phyloP scores from a whole-genome alignment of 1,140 invertebrate genomes.

The Macrobrachium nipponense region DNA sequence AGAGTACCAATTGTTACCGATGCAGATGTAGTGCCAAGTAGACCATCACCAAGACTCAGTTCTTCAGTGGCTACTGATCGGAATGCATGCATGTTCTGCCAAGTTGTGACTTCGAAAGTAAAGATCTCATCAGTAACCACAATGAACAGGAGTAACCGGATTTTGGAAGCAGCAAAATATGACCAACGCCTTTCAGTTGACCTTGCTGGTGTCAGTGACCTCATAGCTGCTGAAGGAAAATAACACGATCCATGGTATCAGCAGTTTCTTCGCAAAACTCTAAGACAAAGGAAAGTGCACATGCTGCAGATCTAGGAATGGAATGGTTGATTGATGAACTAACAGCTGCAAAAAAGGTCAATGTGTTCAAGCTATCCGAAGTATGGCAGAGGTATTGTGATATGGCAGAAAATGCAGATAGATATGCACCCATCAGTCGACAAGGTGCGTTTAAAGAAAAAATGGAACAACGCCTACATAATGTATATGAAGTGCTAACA shows the following conservation, averaged over 20 bases:
- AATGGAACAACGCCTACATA: too few relatives aligned
- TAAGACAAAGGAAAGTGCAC: conserved; percentile 18
- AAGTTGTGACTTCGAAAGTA: conserved; percentile 22
- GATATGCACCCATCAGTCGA: too few relatives aligned
- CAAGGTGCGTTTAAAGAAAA: too few relatives aligned
- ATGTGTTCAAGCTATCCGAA: conserved; percentile 17
- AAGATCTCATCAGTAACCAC: conserved; percentile 27
- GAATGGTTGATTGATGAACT: too few relatives aligned
- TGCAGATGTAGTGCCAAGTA: conserved; percentile 6
- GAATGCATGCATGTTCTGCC: conserved; percentile 24
- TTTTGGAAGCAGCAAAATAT: too few relatives aligned
- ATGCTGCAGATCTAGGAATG: background rate
- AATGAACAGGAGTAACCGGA: conserved; percentile 24
- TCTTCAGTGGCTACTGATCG: conserved; percentile 11
- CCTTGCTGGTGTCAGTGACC: conserved; percentile 25
- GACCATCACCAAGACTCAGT: too few relatives aligned
- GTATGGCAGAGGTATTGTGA: conserved; percentile 15
- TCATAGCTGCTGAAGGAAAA: conserved; percentile 32
- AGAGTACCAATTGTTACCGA: too few relatives aligned
- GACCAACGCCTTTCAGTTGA: conserved; percentile 13
- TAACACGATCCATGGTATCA: conserved; percentile 27
- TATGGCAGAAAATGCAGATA: background rate
- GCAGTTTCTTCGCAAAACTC: conserved; percentile 29
- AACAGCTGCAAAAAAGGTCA: conserved; percentile 14
- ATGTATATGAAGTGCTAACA: too few relatives aligned